phyloP scores from a whole-genome alignment of 2,113 vertebrate genomes.

The Suricata suricatta region DNA sequence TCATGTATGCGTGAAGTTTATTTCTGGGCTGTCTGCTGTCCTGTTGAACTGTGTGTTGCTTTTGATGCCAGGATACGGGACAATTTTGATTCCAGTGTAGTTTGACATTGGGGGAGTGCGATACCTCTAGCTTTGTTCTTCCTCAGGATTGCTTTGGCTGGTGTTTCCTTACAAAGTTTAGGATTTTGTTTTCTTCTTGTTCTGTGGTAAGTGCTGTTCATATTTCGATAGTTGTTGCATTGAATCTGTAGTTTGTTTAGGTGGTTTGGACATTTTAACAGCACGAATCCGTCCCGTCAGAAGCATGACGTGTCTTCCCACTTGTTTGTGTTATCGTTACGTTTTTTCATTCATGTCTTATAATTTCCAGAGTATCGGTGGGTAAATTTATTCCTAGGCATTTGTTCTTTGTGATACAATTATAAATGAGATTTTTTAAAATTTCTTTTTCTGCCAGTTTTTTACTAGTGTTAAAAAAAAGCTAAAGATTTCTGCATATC shows the following conservation, averaged over 20 bases:
- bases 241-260: background rate
- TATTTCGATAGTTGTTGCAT: background rate
- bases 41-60: background rate
- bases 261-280: background rate
- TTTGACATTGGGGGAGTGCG: background rate
- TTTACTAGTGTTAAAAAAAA: background rate
- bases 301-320: background rate
- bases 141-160: background rate
- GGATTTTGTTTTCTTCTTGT: background rate
- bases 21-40: background rate
- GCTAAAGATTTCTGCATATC: background rate
- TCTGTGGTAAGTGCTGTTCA: background rate
- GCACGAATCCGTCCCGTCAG: background rate
- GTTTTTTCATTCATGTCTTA: background rate
- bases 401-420: background rate
- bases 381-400: background rate
- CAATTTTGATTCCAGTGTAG: background rate
- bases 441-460: background rate
- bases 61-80: background rate
- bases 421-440: background rate
- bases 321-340: background rate
- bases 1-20: background rate
- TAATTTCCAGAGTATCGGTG: background rate
- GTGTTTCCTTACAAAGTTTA: background rate
- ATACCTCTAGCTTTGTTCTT: background rate